Conservation (phyloP, 2,888 invertebrate species). For the Chrysolina americana region DNA sequence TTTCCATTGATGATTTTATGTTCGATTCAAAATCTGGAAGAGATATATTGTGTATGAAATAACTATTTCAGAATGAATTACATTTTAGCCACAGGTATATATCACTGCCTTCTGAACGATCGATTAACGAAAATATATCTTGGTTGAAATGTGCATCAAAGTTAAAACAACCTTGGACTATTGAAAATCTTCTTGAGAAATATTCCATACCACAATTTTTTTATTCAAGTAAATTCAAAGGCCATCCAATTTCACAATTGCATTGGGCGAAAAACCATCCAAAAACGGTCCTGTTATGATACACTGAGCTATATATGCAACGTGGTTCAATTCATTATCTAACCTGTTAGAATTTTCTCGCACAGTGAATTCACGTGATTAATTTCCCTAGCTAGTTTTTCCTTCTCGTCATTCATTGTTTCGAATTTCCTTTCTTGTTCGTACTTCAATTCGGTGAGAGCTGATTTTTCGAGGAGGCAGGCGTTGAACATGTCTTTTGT, state of each 20-base stretch:
- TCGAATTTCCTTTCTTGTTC: constrained; percentile 41
- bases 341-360: constrained; percentile 56
- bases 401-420: constrained; percentile 50
- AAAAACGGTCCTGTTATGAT: not conserved
- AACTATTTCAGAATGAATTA: too few species aligned
- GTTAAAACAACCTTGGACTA: too few species aligned
- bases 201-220: too few species aligned
- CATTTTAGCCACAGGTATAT: too few species aligned
- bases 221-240: too few species aligned
- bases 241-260: too few species aligned
- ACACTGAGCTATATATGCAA: not conserved
- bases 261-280: too few species aligned
- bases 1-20: constrained; percentile 49
- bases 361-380: constrained; percentile 52
- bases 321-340: not conserved
- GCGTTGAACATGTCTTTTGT: constrained; percentile 37
- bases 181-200: too few species aligned
- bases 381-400: constrained; percentile 51
- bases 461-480: constrained; percentile 39
- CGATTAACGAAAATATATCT: too few species aligned
- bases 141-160: too few species aligned
- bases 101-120: too few species aligned
- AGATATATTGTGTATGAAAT: too few species aligned
- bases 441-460: constrained; percentile 40
- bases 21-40: constrained; percentile 54